Evolutionary conservation across 23 tunicate species (phyloP).

Genomic region (Halocynthia aurantium): DNA sequence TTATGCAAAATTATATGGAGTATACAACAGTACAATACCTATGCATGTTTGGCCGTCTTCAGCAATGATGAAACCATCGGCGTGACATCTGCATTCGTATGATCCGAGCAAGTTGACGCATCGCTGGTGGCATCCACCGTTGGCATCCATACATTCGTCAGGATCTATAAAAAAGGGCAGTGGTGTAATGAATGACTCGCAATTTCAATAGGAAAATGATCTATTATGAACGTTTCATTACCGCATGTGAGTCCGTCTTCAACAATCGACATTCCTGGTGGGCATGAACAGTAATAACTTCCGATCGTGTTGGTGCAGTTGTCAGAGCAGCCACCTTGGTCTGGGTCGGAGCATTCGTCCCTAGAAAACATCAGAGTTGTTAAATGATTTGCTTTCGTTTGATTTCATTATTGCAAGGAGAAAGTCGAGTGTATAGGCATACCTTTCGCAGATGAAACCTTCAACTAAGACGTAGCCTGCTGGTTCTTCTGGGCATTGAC

Average conservation of each 20-base stretch:
- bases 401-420: background rate
- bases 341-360: conserved; percentile 91
- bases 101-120: conserved; percentile 71
- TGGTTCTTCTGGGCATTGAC: conserved; percentile 81
- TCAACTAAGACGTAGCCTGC: conserved; percentile 69
- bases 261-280: conserved; percentile 51
- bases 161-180: conserved; percentile 18
- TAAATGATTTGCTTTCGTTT: background rate
- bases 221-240: conserved; percentile 9
- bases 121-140: conserved; percentile 63
- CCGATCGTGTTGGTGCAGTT: conserved; percentile 98
- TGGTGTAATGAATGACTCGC: background rate
- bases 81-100: conserved; percentile 57
- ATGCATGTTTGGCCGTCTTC: conserved; percentile 65
- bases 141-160: conserved; percentile 70
- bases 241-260: conserved; percentile 83
- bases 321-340: conserved; percentile 83
- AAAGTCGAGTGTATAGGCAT: background rate
- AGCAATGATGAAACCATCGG: conserved; percentile 33
- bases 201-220: background rate
- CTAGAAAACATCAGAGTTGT: conserved; percentile 9
- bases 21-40: conserved; percentile 18
- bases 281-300: conserved; percentile 82
- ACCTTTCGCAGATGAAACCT: conserved; percentile 85
- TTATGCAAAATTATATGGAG: background rate